Evolutionary conservation across 2,888 invertebrate species (phyloP), one percentile per base, ranked within the genome.

Genomic region (Sphecodes monilicornis): DNA sequence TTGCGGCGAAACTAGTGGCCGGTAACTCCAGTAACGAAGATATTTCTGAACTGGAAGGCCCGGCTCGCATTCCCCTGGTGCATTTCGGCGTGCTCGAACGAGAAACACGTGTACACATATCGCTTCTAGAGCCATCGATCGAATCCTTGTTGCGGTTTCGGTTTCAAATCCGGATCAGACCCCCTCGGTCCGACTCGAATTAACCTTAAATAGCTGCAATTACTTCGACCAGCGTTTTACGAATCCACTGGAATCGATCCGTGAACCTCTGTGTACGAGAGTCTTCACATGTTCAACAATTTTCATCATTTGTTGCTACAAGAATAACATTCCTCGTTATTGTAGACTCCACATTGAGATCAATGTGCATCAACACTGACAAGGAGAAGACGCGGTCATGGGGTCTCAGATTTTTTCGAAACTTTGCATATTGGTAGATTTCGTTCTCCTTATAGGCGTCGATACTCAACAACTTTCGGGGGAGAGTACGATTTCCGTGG

Each of bases 141-240:
- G 50, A 22, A 50, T 71, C 75, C 76, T 32, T 70, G 74, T 43
- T 79, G 76, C 69, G 84, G 78, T 84, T 41, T 84, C 29, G 78
- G 72, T 60, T 73, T 69, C 72, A 26, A 79, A 73, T 76, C 78
- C 69, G 46, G 72, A 64, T 73, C 78, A 54, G 75, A 46, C 18
- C 66, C 18, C 66, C 74, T 60, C 66, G 74, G 57, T 68, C 36
- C 57, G 26, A 74, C 74, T 39, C 71, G 73, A 69, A 77, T 84
- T 78, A 69, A 41, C 76, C 66, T 68, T 71, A 76, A 83, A 76
- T 36, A 77, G 68, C n/a, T n/a, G 11, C 74, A 39, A 75, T 78
- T 82, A 82, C 32, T 68, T 32, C 64, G 46, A 66, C 26, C 77
- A 64, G 66, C 69, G 74, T 39, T 76, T 68, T 57, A 26, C 71